A percentile compares a stretch with the other conserved stretches of the same genome.
phyloP scores from a whole-genome alignment of 2,113 vertebrate genomes.

The Dicentrarchus labrax region DNA sequence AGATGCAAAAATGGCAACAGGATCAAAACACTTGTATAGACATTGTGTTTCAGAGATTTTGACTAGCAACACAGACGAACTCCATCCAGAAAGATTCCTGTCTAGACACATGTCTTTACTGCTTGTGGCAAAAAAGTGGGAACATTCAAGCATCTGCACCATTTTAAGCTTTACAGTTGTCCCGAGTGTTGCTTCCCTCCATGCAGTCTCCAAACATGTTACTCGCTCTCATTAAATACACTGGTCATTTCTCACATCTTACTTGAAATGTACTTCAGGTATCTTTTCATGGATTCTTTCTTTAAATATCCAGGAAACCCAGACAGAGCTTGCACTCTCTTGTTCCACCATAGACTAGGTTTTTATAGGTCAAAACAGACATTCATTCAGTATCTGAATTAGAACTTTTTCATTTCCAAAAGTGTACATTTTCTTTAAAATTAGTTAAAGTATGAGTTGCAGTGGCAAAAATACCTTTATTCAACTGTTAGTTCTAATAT shows the following conservation, averaged over 20 bases:
- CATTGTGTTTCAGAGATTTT: conserved; percentile 3
- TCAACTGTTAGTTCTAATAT: conserved; percentile 7
- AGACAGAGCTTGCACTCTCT: background rate
- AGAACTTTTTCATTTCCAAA: conserved; percentile 18
- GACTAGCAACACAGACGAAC: conserved; percentile 1
- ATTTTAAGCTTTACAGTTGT: conserved; percentile 49
- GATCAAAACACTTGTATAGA: conserved; percentile 25
- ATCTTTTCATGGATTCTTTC: background rate
- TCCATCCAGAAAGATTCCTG: conserved; percentile 14
- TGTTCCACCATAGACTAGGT: background rate
- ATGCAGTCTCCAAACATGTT: conserved; percentile 22
- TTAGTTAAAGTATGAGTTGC: conserved; percentile 17
- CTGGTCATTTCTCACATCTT: conserved; percentile 53
- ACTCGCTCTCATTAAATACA: conserved; percentile 40
- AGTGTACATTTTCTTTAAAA: conserved; percentile 11
- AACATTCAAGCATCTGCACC: conserved; percentile 39
- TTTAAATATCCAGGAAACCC: background rate
- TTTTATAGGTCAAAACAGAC: background rate
- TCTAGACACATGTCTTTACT: background rate
- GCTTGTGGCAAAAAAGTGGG: conserved; percentile 23
- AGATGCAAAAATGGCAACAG: conserved; percentile 18
- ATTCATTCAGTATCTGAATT: background rate
- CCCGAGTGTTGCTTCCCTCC: conserved; percentile 34
- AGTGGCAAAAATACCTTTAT: conserved; percentile 17
- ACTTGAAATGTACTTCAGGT: conserved; percentile 52